Conservation (phyloP, 2,888 invertebrate genomes). For the Carcina quercana region DNA sequence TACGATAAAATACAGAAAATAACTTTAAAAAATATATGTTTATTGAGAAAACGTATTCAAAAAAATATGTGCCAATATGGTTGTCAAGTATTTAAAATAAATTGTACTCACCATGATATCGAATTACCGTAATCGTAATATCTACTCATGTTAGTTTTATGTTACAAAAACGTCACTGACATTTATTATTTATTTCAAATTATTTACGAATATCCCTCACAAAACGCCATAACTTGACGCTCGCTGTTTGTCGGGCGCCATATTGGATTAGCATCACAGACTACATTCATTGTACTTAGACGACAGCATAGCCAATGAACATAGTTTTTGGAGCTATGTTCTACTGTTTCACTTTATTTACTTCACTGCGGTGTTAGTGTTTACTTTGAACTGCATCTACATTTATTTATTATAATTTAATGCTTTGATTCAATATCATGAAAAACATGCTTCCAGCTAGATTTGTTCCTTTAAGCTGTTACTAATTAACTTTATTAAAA, state of each 20-base stretch:
- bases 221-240: constrained; percentile 65
- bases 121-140: constrained; percentile 72
- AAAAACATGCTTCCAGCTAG: no score
- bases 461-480: no score
- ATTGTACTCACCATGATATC: constrained; percentile 68
- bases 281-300: constrained; percentile 28
- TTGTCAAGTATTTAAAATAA: constrained; percentile 39
- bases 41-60: constrained; percentile 51
- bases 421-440: no score
- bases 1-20: constrained; percentile 4
- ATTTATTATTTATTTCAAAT: constrained; percentile 39
- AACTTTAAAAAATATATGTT: constrained; percentile 20
- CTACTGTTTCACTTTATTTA: constrained; percentile 23
- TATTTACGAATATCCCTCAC: constrained; percentile 45
- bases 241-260: constrained; percentile 49
- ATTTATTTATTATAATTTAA: no score
- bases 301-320: no score
- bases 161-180: constrained; percentile 43
- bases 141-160: constrained; percentile 66
- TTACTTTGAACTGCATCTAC: no score
- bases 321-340: constrained; percentile 24
- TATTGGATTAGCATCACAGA: constrained; percentile 55
- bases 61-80: constrained; percentile 60
- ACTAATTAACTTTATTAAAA: no score
- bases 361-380: no score